These are phyloP conservation scores for Meteorus sp. DNA, from an alignment of 1,140 invertebrate species.

Conservation along the genomic window DNA sequence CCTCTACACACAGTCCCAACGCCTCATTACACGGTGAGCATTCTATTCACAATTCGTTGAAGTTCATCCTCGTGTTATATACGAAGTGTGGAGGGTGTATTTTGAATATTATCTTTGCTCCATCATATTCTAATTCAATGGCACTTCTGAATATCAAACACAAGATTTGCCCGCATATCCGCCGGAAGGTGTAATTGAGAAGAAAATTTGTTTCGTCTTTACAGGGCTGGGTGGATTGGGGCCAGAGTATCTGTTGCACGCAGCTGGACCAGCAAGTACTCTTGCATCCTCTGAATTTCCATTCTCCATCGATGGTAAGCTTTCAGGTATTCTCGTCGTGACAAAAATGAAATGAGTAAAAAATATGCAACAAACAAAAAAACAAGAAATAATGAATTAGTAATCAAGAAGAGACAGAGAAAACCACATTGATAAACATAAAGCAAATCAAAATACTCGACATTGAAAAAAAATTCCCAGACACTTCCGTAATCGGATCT, in stretches of 20 bases:
- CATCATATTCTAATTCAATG: neutral
- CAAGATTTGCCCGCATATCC: slow-evolving; percentile 50
- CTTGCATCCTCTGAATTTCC: slow-evolving; percentile 76
- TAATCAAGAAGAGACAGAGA: neutral
- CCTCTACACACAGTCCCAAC: slow-evolving; percentile 62
- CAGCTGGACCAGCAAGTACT: slow-evolving; percentile 74
- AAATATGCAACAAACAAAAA: no score
- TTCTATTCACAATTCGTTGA: no score
- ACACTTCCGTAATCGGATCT: slow-evolving; percentile 30
- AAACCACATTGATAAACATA: no score
- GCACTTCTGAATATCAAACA: slow-evolving; percentile 4
- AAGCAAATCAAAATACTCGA: neutral
- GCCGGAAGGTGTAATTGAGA: slow-evolving; percentile 38
- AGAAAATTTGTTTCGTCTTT: neutral
- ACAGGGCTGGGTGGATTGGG: slow-evolving; percentile 70
- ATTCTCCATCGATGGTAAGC: slow-evolving; percentile 77
- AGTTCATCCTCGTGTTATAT: no score
- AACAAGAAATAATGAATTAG: no score
- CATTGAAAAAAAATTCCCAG: slow-evolving; percentile 25
- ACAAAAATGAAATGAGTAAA: neutral
- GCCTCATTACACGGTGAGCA: slow-evolving; percentile 59
- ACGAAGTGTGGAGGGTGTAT: neutral
- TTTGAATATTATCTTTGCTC: no score
- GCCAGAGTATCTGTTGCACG: slow-evolving; percentile 75
- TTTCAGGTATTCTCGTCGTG: neutral